Percentiles rank a stretch among this genome's conserved stretches.
These are phyloP conservation scores for Cercocebus atys DNA, from an alignment of 2,113 vertebrate genomes.

Conservation along the genomic window DNA sequence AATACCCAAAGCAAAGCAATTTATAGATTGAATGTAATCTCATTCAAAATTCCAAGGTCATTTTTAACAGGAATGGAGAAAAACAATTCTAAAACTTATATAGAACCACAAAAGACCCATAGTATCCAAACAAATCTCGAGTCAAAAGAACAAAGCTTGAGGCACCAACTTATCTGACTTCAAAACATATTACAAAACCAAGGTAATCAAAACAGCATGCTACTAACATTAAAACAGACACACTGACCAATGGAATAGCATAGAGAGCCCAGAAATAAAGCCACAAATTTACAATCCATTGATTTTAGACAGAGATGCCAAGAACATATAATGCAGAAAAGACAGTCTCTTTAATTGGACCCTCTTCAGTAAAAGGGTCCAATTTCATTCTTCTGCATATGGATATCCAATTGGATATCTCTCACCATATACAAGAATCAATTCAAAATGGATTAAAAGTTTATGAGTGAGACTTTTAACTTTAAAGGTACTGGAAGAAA, in stretches of 20 bases:
- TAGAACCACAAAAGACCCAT: not conserved
- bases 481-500: not conserved
- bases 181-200: not conserved
- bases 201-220: not conserved
- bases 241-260: not conserved
- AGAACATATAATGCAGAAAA: not conserved
- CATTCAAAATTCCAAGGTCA: not conserved
- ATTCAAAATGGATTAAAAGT: not conserved
- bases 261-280: not conserved
- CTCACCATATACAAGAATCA: not conserved
- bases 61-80: not conserved
- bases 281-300: not conserved
- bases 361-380: not conserved
- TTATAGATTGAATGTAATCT: not conserved
- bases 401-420: not conserved
- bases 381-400: no score
- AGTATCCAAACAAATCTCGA: not conserved
- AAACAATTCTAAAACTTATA: not conserved
- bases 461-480: not conserved
- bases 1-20: not conserved
- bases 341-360: no score
- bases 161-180: not conserved
- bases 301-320: not conserved
- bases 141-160: not conserved
- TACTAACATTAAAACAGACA: not conserved